Evolutionary conservation across 2,888 invertebrate species (phyloP).

Genomic region (Leptothorax acervorum): DNA sequence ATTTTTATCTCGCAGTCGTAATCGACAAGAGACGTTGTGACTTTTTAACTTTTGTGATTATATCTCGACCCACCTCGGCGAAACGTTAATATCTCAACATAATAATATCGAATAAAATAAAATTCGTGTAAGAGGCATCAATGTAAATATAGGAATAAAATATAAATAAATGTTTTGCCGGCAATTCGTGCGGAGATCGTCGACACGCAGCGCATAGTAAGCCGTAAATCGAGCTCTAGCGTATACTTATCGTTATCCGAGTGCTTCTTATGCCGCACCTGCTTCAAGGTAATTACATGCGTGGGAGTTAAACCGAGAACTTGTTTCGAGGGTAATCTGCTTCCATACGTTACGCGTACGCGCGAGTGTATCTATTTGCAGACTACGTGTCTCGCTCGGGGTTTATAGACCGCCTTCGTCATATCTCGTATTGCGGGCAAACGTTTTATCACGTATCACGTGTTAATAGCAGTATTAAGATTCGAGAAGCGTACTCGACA

Average conservation of each 20-base stretch:
- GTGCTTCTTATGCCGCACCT: slow-evolving; percentile 70
- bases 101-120: neutral
- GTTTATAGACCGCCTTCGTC: slow-evolving; percentile 56
- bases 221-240: slow-evolving; percentile 44
- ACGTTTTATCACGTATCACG: slow-evolving; percentile 29
- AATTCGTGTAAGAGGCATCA: neutral
- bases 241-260: slow-evolving; percentile 64
- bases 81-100: neutral
- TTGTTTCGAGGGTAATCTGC: slow-evolving; percentile 80
- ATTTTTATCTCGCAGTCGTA: neutral
- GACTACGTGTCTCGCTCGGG: slow-evolving; percentile 53
- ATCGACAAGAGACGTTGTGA: neutral
- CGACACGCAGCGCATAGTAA: slow-evolving; percentile 45
- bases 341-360: slow-evolving; percentile 67
- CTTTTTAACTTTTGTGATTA: neutral
- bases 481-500: neutral
- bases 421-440: slow-evolving; percentile 6
- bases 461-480: slow-evolving; percentile 5
- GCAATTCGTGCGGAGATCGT: slow-evolving; percentile 31
- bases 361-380: slow-evolving; percentile 57
- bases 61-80: neutral
- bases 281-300: slow-evolving; percentile 74
- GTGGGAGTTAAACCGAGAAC: slow-evolving; percentile 81
- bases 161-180: neutral
- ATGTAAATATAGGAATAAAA: neutral